Percentiles rank a stretch among this genome's conserved stretches.
phyloP scores from a whole-genome alignment of 2,888 invertebrate genomes.

The Drepanosiphum platanoidis region DNA sequence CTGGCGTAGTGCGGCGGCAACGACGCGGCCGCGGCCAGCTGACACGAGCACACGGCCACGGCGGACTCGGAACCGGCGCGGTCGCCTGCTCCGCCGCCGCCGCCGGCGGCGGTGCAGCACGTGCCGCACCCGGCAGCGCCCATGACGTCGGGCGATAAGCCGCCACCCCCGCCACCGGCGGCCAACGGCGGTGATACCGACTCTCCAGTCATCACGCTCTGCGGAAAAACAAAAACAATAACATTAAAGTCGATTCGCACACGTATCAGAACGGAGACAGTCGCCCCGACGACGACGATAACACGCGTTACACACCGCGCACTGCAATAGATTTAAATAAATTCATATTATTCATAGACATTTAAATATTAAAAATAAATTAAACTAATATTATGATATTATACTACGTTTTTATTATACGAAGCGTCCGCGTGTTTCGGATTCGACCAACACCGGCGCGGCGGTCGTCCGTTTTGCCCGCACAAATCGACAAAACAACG shows the following conservation, averaged over 20 bases:
- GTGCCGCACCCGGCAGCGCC: constrained; percentile 70
- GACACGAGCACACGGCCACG: constrained; percentile 83
- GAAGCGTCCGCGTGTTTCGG: no score
- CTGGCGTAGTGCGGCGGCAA: constrained; percentile 76
- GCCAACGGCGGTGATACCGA: constrained; percentile 74
- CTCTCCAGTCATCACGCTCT: constrained; percentile 72
- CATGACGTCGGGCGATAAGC: constrained; percentile 69
- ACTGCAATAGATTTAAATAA: no score
- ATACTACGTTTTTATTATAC: no score
- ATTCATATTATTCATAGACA: no score
- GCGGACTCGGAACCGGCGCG: constrained; percentile 65
- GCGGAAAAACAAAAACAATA: constrained; percentile 45
- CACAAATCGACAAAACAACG: no score
- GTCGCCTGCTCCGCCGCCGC: no score
- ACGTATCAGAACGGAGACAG: not conserved
- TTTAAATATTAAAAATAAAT: no score
- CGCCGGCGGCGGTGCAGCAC: constrained; percentile 69
- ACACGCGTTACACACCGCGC: no score
- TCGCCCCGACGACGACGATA: not conserved
- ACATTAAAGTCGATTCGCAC: constrained; percentile 25
- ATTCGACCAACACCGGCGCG: no score
- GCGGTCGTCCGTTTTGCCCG: no score
- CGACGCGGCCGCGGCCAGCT: constrained; percentile 87
- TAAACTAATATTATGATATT: no score
- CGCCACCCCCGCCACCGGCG: constrained; percentile 69